Conservation (phyloP, 2,113 vertebrate species). For the Ciconia maguari region DNA sequence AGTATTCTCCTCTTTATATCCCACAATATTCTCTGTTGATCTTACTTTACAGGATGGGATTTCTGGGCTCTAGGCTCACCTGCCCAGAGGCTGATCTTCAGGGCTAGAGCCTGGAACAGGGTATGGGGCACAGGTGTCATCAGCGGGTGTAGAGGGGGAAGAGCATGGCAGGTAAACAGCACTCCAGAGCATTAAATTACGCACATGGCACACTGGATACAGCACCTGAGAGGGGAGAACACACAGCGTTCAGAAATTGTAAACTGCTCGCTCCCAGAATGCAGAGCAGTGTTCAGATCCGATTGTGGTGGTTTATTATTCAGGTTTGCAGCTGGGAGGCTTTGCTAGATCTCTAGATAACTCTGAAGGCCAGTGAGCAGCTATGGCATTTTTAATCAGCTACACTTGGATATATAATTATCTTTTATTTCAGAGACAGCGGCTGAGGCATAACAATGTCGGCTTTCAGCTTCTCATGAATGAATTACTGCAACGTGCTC, state of each 20-base stretch:
- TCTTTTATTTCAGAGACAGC: neutral
- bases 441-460: neutral
- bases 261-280: neutral
- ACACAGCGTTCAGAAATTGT: neutral
- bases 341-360: neutral
- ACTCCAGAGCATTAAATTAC: slow-evolving; percentile 96
- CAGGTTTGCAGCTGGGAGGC: neutral
- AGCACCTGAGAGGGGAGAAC: slow-evolving; percentile 80
- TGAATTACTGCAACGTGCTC: neutral
- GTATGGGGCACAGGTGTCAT: slow-evolving; percentile 92
- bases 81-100: slow-evolving; percentile 88
- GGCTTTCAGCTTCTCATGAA: neutral
- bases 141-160: slow-evolving; percentile 89
- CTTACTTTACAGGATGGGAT: slow-evolving; percentile 69
- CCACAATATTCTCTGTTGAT: slow-evolving; percentile 45
- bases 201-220: slow-evolving; percentile 94
- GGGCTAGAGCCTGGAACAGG: slow-evolving; percentile 85
- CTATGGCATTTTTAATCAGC: neutral
- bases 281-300: neutral
- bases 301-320: neutral
- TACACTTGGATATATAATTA: neutral
- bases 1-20: neutral
- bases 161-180: slow-evolving; percentile 95
- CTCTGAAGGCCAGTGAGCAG: neutral
- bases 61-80: slow-evolving; percentile 81